Base-by-base conservation (phyloP, 2,888 invertebrate species). In the Zygogramma bicolorata region DNA sequence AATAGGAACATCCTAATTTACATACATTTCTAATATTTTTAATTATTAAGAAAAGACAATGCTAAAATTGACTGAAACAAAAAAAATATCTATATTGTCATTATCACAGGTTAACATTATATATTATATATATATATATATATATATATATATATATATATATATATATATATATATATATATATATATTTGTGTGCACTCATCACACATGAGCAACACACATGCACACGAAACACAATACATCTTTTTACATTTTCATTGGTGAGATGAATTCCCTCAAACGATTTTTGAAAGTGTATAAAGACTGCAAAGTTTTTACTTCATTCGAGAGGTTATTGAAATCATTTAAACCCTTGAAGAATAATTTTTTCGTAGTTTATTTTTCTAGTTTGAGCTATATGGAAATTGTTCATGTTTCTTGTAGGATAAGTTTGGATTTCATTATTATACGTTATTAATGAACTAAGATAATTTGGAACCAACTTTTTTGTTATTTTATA, bases 1-100 rank as follows among this genome's bases (percentile, higher is more conserved):
- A 53, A 53, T 53, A 15, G 53, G 53, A 53, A 53, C 53, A 53
- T 53, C 53, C 53, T 53, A 53, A 53, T 53, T 53, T 15, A 53
- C 53, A 53, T 53, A 53, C 53, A 53, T 53, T 53, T 53, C 15
- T 53, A 53, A n/a, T n/a, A n/a, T n/a, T n/a, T n/a, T n/a, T 20
- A 20, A 53, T 53, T 53, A 8, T 3, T 18, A 53, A 53, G 18
- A 13, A 53, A 22, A 20, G 18, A 10, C 18, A 53, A 29, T 29
- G 29, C 29, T 29, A 29, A 29, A 29, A n/a, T 7, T 5, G 7
- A 7, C 29, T 29, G 29, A 29, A 29, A 29, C 29, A 29, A 29
- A 5, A 29, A 29, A 29, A 29, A 29, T 5, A n/a, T n/a, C n/a
- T n/a, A n/a, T n/a, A n/a, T n/a, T n/a, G n/a, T n/a, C n/a, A n/a